These are phyloP conservation scores for Oncorhynchus masou DNA, from an alignment of 2,113 vertebrate genomes.

Conservation along the genomic window DNA sequence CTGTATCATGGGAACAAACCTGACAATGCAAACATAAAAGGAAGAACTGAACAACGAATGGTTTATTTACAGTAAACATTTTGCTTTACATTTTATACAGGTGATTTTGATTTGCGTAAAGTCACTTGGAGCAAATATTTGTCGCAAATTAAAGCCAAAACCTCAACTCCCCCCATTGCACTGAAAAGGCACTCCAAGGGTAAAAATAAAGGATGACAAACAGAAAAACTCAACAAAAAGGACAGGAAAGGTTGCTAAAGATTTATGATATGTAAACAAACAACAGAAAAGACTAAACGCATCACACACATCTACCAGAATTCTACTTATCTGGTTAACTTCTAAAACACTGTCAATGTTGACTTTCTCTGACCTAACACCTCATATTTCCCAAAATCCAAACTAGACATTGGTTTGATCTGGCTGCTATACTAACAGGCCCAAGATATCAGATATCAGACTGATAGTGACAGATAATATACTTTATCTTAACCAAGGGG, in stretches of 20 bases:
- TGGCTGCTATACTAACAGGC: neutral
- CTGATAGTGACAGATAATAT: too few relatives aligned
- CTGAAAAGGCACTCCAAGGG: conserved; percentile 55
- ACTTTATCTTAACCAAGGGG: too few relatives aligned
- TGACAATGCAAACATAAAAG: neutral
- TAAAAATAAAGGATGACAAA: neutral
- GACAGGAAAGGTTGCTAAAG: neutral
- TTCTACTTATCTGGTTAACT: too few relatives aligned
- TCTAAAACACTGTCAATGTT: too few relatives aligned
- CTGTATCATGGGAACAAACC: neutral
- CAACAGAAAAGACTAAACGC: too few relatives aligned
- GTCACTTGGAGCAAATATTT: conserved; percentile 65
- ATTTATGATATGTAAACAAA: conserved; percentile 1
- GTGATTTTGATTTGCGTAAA: conserved; percentile 42
- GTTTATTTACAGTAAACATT: conserved; percentile 72
- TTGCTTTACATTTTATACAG: conserved; percentile 59
- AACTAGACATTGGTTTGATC: neutral
- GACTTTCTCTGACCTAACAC: too few relatives aligned
- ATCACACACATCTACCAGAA: too few relatives aligned
- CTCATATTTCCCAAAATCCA: too few relatives aligned
- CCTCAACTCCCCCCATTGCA: conserved; percentile 25
- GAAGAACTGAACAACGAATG: neutral
- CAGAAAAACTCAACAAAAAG: neutral
- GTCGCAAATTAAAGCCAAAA: conserved; percentile 24
- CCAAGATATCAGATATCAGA: neutral